phyloP scores from a whole-genome alignment of 2,888 invertebrate species.

The Pseudococcus viburni region DNA sequence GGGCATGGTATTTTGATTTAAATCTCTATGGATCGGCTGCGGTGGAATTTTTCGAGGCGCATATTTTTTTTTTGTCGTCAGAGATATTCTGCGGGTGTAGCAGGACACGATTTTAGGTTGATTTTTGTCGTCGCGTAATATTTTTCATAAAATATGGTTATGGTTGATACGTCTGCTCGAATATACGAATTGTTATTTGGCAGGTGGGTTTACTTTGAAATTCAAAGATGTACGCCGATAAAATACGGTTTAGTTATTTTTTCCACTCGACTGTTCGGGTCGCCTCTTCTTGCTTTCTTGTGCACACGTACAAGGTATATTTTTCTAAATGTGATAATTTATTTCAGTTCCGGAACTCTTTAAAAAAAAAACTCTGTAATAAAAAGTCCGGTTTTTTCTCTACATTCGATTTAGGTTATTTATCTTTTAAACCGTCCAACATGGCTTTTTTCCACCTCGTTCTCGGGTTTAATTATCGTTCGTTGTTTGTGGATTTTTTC shows the following conservation, averaged over 20 bases:
- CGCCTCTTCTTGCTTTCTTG: not conserved
- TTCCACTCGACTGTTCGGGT: not conserved
- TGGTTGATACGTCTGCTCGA: constrained; percentile 3
- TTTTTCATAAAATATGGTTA: constrained; percentile 48
- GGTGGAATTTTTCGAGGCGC: not conserved
- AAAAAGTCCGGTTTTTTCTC: constrained; percentile 40
- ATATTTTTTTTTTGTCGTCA: not conserved
- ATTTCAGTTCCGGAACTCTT: constrained; percentile 47
- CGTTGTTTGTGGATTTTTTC: not conserved
- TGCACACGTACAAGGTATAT: not conserved
- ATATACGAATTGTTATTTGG: constrained; percentile 47
- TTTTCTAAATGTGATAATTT: constrained; percentile 49
- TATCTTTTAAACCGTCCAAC: constrained; percentile 37
- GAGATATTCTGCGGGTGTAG: not conserved
- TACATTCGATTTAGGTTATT: constrained; percentile 37
- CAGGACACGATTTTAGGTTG: not conserved
- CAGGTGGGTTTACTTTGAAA: constrained; percentile 49
- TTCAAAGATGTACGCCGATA: constrained; percentile 29
- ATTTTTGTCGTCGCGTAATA: constrained; percentile 18
- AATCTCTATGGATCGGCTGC: not conserved
- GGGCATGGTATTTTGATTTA: constrained; percentile 9
- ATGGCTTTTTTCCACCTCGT: not conserved
- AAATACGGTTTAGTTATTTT: constrained; percentile 21
- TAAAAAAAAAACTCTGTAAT: constrained; percentile 29
- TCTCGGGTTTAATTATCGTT: constrained; percentile 24